Evolutionary conservation across 2,113 vertebrate genomes (phyloP), one percentile per base, ranked within the genome.

Genomic region (Brachypteracias leptosomus): DNA sequence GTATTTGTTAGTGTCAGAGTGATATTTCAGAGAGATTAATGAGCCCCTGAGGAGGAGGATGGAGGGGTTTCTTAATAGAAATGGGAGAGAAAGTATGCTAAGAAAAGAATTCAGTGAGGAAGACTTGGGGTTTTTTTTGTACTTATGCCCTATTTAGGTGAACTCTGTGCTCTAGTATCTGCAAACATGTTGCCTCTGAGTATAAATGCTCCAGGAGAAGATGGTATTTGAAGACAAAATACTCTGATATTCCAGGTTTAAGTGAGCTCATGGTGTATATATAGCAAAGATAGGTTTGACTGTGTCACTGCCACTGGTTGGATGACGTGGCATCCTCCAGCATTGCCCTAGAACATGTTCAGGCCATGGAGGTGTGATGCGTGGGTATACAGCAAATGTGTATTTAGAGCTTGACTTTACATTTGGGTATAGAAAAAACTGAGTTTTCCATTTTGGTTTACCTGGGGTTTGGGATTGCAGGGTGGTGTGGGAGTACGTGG

Each of bases 401-500:
- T 83, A 33, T 85, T 88, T 88, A 80, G 66, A 91, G 54, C 67
- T 76, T 95, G 88, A 68, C 78, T 96, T 97, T 70, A 33, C 85
- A 54, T 93, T 93, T 70, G 55, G 33, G 63, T 70, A 42, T 55
- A 49, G 85, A 70, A 88, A n/a, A 93, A 91, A 33, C 14, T 21
- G 54, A 86, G 46, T 58, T 92, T 95, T 86, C 83, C 63, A 15
- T 66, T 94, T 94, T 93, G 82, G 59, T 94, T 95, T 97, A 88
- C 83, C 75, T 93, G 46, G n/a, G 46, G 46, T 80, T 95, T 94
- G 88, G 75, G 90, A 77, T 83, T 92, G 46, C n/a, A 79, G 88
- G 63, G 75, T 83, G 75, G 62, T 85, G 95, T 95, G 94, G 95
- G 95, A 92, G 95, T 94, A 95, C 59, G 82, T 46, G 29, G 75